Evolutionary conservation across 1,140 invertebrate genomes (phyloP), one percentile per base, ranked within the genome.

Genomic region (Drosophila elegans): DNA sequence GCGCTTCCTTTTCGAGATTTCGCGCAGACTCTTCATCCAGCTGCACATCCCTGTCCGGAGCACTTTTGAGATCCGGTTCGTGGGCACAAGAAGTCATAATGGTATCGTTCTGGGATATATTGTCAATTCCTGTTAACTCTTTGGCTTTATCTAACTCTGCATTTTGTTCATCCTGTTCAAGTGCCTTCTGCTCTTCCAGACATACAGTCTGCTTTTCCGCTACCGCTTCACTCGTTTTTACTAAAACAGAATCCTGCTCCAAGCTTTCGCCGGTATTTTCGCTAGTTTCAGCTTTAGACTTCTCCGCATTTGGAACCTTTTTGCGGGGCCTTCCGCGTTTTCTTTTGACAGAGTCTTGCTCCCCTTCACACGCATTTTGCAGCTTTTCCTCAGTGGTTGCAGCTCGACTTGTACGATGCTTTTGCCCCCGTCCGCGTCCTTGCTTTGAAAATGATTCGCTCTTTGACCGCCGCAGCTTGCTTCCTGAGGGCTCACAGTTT

Each of bases 251-350:
- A 7, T 68, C 34, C 25, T 60, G 25, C 1, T 56, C 12, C 53
- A 42, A 29, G 11, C 7, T 12, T 32, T 66, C 60, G 5, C 1
- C 34, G 5, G 21, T 4, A 34, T 9, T 44, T 51, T 29, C 10
- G 11, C 12, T 3, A 29, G 10, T n/a, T 1, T 48, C 10, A 1
- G 2, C 25, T 11, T 29, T 27, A 12, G 21, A 1, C 13, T 3
- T 11, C 1, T 56, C 32, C 3, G 3, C 7, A 10, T 46, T 51
- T 0, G 16, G 7, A 7, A 11, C 2, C 6, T n/a, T 34, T 27
- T 81, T 80, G 10, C 46, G 73, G 0, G 63, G 78, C 54, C 78
- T 64, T 13, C 77, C 78, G 21, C 61, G 77, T 12, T 76, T 76
- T 6, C 2, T 52, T 3, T 76, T 76, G 4, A 39, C 32, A 3